Conservation (phyloP, 2,113 vertebrate species). For the Protobothrops flavoviridis region DNA sequence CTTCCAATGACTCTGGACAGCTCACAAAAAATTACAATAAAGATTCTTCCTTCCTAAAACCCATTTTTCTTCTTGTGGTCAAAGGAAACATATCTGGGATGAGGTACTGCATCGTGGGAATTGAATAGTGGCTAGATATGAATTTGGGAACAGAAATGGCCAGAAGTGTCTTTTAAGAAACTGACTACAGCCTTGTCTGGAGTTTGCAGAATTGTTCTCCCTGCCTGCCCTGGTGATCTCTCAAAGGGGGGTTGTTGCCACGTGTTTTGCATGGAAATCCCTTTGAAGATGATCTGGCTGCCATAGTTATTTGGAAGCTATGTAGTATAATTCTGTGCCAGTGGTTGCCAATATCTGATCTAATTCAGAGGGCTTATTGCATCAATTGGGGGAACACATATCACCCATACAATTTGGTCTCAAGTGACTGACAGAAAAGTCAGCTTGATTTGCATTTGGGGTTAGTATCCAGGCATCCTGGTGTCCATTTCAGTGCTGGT, state of each 20-base stretch:
- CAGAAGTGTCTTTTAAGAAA: background rate
- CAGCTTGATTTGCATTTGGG: background rate
- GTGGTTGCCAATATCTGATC: background rate
- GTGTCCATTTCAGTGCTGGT: background rate
- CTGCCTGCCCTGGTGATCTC: background rate
- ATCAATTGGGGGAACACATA: background rate
- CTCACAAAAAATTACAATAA: background rate
- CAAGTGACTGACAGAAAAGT: background rate
- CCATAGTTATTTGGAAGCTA: background rate
- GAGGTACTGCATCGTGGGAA: background rate
- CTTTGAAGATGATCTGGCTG: background rate
- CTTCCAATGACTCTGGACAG: background rate
- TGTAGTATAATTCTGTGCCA: background rate
- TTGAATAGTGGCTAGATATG: background rate
- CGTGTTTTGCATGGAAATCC: background rate
- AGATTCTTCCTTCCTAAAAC: background rate
- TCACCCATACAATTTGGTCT: background rate
- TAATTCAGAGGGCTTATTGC: background rate
- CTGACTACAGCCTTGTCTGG: background rate
- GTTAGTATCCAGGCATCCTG: background rate
- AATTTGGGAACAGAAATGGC: background rate
- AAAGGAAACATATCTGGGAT: background rate
- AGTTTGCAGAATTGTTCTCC: background rate
- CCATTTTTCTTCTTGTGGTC: background rate
- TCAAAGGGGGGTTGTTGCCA: background rate